phyloP scores from a whole-genome alignment of 2,888 invertebrate genomes.

The Tenthredo distinguenda region DNA sequence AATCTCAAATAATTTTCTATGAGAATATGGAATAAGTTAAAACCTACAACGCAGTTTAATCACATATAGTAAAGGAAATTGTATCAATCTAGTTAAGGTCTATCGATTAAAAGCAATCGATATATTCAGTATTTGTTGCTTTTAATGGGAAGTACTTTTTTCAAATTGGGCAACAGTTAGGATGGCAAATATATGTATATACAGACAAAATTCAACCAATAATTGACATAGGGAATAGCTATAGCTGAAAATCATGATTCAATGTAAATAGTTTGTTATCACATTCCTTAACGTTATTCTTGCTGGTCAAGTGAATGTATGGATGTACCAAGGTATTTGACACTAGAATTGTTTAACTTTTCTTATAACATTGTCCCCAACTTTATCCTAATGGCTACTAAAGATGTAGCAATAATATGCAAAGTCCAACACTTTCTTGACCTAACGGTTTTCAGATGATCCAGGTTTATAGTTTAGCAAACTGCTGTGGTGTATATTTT shows the following conservation, averaged over 20 bases:
- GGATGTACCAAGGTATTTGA: not conserved
- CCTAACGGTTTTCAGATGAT: not conserved
- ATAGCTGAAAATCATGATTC: constrained; percentile 1
- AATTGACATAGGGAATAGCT: constrained; percentile 33
- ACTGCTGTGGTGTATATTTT: not conserved
- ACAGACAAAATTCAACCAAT: not conserved
- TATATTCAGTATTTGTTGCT: not conserved
- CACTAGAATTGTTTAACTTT: not conserved
- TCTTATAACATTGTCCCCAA: not conserved
- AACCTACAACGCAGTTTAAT: not conserved
- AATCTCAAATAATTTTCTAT: constrained; percentile 31
- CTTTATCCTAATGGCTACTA: not conserved
- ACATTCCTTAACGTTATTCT: constrained; percentile 41
- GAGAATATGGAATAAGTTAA: not conserved
- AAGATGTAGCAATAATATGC: not conserved
- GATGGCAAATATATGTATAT: constrained; percentile 23
- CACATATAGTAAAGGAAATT: not conserved
- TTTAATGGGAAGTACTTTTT: constrained; percentile 12
- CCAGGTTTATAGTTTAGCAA: not conserved
- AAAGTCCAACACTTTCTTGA: not conserved
- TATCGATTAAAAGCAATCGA: not conserved
- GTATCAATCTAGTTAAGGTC: constrained; percentile 9
- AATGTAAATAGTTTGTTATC: constrained; percentile 40
- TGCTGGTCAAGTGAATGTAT: constrained; percentile 37
- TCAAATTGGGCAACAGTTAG: constrained; percentile 6